Evolutionary conservation across 2,113 vertebrate genomes (phyloP).

Genomic region (Heterochromis multidens): DNA sequence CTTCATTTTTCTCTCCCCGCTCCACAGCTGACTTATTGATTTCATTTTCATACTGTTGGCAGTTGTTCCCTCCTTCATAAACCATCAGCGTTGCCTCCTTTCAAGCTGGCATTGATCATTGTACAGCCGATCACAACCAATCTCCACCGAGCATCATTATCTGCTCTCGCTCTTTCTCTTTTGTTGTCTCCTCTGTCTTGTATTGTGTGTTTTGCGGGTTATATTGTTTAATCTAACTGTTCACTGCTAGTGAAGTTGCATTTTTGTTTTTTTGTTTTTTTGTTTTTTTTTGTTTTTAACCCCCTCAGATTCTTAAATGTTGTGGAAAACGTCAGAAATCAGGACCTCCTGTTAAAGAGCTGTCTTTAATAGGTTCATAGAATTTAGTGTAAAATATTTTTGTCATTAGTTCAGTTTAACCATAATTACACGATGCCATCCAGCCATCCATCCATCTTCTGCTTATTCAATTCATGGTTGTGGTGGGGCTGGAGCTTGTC

Average conservation of each 20-base stretch:
- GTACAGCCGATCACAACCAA: constrained; percentile 50
- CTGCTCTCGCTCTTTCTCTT: constrained; percentile 20
- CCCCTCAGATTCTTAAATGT: neutral
- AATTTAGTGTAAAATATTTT: too few relatives aligned
- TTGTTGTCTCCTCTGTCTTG: constrained; percentile 38
- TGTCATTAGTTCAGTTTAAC: too few relatives aligned
- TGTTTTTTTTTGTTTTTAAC: too few relatives aligned
- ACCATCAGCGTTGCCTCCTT: constrained; percentile 53
- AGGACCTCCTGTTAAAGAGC: too few relatives aligned
- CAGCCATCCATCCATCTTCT: too few relatives aligned
- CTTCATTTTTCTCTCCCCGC: constrained; percentile 16
- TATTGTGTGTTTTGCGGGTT: constrained; percentile 24
- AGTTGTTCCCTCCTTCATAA: constrained; percentile 50
- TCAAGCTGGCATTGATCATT: constrained; percentile 56
- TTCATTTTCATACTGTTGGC: constrained; percentile 65
- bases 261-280: too few relatives aligned
- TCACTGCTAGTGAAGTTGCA: too few relatives aligned
- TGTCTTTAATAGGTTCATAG: too few relatives aligned
- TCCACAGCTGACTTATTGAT: constrained; percentile 56
- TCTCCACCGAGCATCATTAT: constrained; percentile 50
- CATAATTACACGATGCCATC: too few relatives aligned
- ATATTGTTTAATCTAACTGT: constrained; percentile 27
- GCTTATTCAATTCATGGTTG: too few relatives aligned
- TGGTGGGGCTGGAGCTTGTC: too few relatives aligned
- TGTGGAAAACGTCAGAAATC: neutral